These are phyloP conservation scores for Darevskia mixta DNA, from an alignment of 2,797 vertebrate species.

Conservation along the genomic window DNA sequence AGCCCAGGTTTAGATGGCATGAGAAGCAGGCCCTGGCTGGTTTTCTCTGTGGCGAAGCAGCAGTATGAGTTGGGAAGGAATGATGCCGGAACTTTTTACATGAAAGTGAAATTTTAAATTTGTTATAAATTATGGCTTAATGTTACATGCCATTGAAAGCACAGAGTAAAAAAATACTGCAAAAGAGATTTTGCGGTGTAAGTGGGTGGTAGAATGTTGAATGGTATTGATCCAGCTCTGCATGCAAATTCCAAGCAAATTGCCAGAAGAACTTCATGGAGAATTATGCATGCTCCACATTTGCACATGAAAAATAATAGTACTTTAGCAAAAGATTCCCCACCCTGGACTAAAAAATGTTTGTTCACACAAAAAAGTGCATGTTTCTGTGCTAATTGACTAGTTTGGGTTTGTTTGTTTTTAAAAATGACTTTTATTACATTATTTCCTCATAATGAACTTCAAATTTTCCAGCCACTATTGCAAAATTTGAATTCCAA, in stretches of 20 bases:
- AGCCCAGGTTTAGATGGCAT: too few relatives aligned
- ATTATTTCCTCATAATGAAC: background rate
- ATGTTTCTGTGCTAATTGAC: background rate
- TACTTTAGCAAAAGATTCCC: background rate
- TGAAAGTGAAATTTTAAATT: too few relatives aligned
- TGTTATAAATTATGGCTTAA: too few relatives aligned
- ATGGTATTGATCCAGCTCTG: background rate
- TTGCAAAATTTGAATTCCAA: too few relatives aligned
- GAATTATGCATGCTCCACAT: background rate
- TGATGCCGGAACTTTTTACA: too few relatives aligned
- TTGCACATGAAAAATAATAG: background rate
- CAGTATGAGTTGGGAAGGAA: too few relatives aligned
- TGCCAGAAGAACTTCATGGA: background rate
- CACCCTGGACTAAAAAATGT: background rate
- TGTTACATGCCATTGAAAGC: slow-evolving; percentile 7
- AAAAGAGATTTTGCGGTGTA: background rate
- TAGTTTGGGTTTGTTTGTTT: background rate
- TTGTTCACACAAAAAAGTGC: background rate
- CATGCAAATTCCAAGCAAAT: background rate
- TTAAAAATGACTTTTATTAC: background rate
- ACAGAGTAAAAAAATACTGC: background rate
- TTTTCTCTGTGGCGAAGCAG: too few relatives aligned
- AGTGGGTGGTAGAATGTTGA: slow-evolving; percentile 11
- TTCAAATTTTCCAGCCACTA: background rate
- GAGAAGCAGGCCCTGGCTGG: too few relatives aligned